Evolutionary conservation across 2,113 vertebrate genomes (phyloP).

Genomic region (Etheostoma cragini): DNA sequence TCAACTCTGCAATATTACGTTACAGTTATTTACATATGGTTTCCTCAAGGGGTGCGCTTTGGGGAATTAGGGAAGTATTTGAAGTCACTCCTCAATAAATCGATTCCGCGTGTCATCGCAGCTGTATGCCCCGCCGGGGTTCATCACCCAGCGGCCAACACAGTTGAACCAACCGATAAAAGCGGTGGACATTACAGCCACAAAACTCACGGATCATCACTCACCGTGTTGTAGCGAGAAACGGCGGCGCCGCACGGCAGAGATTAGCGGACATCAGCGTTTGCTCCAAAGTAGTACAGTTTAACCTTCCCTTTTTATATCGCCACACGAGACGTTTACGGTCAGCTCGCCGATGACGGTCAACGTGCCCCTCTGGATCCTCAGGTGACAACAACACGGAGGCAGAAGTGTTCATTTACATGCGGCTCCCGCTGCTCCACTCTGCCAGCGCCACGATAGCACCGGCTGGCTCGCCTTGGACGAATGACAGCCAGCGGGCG

Average conservation of each 20-base stretch:
- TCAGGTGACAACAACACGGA: constrained; percentile 54
- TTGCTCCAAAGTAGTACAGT: constrained; percentile 50
- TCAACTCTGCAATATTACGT: neutral
- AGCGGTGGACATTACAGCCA: constrained; percentile 29
- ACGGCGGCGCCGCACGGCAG: constrained; percentile 46
- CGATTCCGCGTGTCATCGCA: constrained; percentile 19
- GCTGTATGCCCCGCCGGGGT: constrained; percentile 15
- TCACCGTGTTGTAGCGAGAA: constrained; percentile 70
- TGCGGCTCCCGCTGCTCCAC: constrained; percentile 75
- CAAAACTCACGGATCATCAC: constrained; percentile 63
- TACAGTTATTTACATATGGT: neutral
- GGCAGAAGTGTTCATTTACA: constrained; percentile 73
- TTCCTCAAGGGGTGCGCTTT: constrained; percentile 8
- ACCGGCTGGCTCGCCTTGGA: constrained; percentile 71
- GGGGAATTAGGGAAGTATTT: constrained; percentile 31
- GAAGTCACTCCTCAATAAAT: constrained; percentile 35
- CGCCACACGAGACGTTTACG: constrained; percentile 9
- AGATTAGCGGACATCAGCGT: constrained; percentile 26
- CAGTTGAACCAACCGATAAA: neutral
- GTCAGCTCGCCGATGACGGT: constrained; percentile 12
- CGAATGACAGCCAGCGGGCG: constrained; percentile 80
- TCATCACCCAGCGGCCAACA: constrained; percentile 11
- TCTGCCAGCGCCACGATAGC: constrained; percentile 80
- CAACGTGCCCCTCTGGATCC: constrained; percentile 26
- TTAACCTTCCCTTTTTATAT: constrained; percentile 19